Conservation (phyloP, 2,888 invertebrate species). For the Agrochola lota region DNA sequence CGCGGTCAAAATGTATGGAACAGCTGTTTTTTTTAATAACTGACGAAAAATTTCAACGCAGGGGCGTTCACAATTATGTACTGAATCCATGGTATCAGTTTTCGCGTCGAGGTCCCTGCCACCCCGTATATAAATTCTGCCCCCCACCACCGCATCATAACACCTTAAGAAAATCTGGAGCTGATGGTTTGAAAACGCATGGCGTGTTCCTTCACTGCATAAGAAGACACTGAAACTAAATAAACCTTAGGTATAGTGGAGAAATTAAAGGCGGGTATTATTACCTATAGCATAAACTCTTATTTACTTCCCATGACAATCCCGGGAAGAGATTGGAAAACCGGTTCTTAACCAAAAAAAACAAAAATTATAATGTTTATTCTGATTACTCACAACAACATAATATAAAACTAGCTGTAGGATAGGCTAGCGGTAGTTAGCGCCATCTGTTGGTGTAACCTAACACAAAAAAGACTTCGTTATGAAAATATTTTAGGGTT, state of each 20-base stretch:
- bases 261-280: neutral
- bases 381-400: neutral
- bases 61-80: no score
- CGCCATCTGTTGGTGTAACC: conserved; percentile 41
- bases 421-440: conserved; percentile 11
- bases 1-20: no score
- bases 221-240: neutral
- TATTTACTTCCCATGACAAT: neutral
- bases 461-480: neutral
- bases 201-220: neutral
- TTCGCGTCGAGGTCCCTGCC: no score
- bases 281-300: neutral
- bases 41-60: no score
- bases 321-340: neutral
- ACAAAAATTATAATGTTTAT: neutral
- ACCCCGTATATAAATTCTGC: neutral
- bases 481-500: neutral
- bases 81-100: no score
- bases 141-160: neutral
- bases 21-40: no score
- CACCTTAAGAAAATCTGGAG: neutral
- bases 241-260: neutral
- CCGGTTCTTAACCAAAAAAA: neutral
- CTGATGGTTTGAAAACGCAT: neutral
- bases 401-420: no score